Conservation (phyloP, 1,140 invertebrate genomes). For the Archivesica marissinica region DNA sequence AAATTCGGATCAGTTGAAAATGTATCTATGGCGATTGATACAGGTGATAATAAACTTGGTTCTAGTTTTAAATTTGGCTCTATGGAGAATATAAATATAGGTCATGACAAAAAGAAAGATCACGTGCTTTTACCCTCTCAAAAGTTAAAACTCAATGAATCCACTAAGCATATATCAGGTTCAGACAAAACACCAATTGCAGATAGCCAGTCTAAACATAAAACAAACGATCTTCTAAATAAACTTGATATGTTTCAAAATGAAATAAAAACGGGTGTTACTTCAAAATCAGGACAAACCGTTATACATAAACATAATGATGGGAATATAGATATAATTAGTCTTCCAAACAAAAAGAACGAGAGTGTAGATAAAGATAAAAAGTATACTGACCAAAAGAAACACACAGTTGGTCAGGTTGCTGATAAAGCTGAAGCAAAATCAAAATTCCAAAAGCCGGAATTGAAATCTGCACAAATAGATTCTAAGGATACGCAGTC, state of each 20-base stretch:
- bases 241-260: slow-evolving; percentile 54
- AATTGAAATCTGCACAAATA: not conserved
- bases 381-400: not conserved
- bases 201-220: not conserved
- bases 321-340: slow-evolving; percentile 31
- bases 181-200: not conserved
- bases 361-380: not conserved
- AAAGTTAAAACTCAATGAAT: slow-evolving; percentile 36
- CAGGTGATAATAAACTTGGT: not conserved
- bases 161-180: slow-evolving; percentile 5
- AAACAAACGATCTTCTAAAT: not conserved
- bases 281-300: slow-evolving; percentile 36
- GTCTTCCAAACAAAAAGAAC: not conserved
- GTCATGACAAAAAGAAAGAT: slow-evolving; percentile 44
- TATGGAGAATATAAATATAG: slow-evolving; percentile 50
- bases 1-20: slow-evolving; percentile 61
- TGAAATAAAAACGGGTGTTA: slow-evolving; percentile 33
- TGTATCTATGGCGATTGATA: not conserved
- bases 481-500: not conserved
- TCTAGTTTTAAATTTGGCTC: slow-evolving; percentile 55
- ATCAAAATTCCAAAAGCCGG: slow-evolving; percentile 7
- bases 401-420: not conserved
- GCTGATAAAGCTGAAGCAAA: not conserved
- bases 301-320: slow-evolving; percentile 44
- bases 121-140: not conserved